phyloP scores from a whole-genome alignment of 2,888 invertebrate genomes.

The Stratiomys singularior region DNA sequence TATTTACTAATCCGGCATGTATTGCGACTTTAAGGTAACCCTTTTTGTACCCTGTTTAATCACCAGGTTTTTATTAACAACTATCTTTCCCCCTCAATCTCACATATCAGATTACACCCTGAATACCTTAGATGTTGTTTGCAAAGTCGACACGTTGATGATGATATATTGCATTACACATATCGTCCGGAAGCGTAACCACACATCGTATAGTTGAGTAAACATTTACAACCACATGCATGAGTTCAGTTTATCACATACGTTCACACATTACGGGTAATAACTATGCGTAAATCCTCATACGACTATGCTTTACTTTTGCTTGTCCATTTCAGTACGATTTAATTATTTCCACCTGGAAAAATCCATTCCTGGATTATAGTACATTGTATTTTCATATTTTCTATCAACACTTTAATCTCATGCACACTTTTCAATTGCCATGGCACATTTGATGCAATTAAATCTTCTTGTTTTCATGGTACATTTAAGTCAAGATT shows the following conservation, averaged over 20 bases:
- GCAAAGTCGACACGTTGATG: too few species aligned
- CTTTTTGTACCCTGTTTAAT: too few species aligned
- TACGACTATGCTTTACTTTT: not conserved
- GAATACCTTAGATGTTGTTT: too few species aligned
- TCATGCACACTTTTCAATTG: too few species aligned
- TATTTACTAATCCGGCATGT: too few species aligned
- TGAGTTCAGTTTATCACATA: not conserved
- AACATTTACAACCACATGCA: not conserved
- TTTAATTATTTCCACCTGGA: slow-evolving; percentile 6
- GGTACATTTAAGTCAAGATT: not conserved
- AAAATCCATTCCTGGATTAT: not conserved
- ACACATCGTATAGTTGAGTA: not conserved
- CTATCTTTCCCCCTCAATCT: too few species aligned
- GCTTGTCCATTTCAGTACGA: not conserved
- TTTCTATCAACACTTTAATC: too few species aligned
- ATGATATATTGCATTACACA: not conserved
- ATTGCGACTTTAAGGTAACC: too few species aligned
- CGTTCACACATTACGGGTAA: not conserved
- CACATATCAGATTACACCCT: too few species aligned
- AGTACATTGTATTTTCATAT: too few species aligned
- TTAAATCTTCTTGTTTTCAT: slow-evolving; percentile 1
- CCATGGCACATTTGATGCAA: not conserved
- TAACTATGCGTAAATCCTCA: not conserved
- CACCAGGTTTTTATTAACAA: too few species aligned
- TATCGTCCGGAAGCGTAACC: slow-evolving; percentile 1